These are phyloP conservation scores for Melanotus villosus DNA, from an alignment of 2,888 invertebrate species.

Conservation along the genomic window DNA sequence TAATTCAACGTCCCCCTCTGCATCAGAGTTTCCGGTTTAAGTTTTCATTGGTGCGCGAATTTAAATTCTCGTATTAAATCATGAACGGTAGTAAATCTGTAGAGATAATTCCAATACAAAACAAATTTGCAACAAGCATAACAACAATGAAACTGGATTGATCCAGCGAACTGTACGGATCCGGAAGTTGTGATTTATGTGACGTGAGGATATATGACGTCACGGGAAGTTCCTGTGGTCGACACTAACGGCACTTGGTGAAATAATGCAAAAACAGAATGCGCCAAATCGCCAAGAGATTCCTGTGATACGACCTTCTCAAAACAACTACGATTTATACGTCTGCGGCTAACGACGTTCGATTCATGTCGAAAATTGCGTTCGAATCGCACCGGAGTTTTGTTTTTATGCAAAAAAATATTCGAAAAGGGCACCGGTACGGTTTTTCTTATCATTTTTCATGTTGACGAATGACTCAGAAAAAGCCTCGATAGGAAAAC, in stretches of 20 bases:
- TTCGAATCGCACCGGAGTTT: not conserved
- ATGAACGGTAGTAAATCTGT: constrained; percentile 43
- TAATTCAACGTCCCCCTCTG: not conserved
- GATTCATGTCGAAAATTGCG: constrained; percentile 17
- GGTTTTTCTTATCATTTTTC: not conserved
- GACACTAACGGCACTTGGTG: constrained; percentile 58
- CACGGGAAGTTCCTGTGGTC: constrained; percentile 57
- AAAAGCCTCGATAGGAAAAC: not conserved
- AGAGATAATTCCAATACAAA: constrained; percentile 52
- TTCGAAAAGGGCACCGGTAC: not conserved
- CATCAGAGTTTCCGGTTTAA: not conserved
- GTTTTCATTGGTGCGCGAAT: not conserved
- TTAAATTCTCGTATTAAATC: constrained; percentile 35
- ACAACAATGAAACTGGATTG: constrained; percentile 58
- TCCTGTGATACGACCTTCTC: constrained; percentile 18
- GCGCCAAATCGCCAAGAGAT: constrained; percentile 54
- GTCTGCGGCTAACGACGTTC: constrained; percentile 51
- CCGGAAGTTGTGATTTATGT: constrained; percentile 63
- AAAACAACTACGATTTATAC: constrained; percentile 50
- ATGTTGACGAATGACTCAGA: constrained; percentile 5
- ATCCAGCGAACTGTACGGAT: constrained; percentile 49
- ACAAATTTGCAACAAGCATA: constrained; percentile 60
- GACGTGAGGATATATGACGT: constrained; percentile 58
- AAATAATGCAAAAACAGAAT: constrained; percentile 57
- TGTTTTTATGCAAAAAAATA: not conserved